phyloP scores from a whole-genome alignment of 2,113 vertebrate species.

The Ptychochromis oligacanthus region DNA sequence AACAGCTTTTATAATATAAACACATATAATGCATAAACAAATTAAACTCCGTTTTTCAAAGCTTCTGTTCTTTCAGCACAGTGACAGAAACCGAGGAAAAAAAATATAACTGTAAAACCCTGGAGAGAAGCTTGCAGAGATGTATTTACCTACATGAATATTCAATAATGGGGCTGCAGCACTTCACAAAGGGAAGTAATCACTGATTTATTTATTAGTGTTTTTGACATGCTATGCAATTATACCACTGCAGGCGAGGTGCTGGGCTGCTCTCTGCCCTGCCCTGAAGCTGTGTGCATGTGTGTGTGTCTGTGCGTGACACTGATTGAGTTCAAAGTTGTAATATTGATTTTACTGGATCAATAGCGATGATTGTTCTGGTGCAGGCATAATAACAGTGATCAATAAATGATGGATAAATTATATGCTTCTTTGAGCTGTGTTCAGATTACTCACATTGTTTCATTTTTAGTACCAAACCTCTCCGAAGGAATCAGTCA shows the following conservation, averaged over 20 bases:
- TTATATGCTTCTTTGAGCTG: background rate
- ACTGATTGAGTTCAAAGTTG: slow-evolving; percentile 20
- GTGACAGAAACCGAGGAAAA: slow-evolving; percentile 5
- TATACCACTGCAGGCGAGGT: slow-evolving; percentile 48
- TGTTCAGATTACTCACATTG: background rate
- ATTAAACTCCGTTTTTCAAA: slow-evolving; percentile 32
- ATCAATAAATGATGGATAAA: slow-evolving; percentile 25
- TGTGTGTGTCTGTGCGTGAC: background rate
- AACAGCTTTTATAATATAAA: slow-evolving; percentile 11
- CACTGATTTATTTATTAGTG: slow-evolving; percentile 76
- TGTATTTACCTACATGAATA: slow-evolving; percentile 80
- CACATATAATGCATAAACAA: slow-evolving; percentile 22
- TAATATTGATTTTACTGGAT: slow-evolving; percentile 58
- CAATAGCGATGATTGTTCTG: slow-evolving; percentile 66
- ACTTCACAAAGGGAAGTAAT: slow-evolving; percentile 69
- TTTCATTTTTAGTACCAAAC: slow-evolving; percentile 12
- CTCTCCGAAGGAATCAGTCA: background rate
- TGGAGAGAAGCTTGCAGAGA: slow-evolving; percentile 47
- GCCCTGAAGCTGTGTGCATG: slow-evolving; percentile 19
- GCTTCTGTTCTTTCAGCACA: slow-evolving; percentile 5
- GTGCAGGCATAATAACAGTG: slow-evolving; percentile 24
- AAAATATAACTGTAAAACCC: slow-evolving; percentile 49
- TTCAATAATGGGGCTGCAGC: slow-evolving; percentile 67
- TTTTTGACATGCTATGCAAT: slow-evolving; percentile 69
- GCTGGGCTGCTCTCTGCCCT: slow-evolving; percentile 37